phyloP scores from a whole-genome alignment of 2,113 vertebrate genomes.

The Poeciliopsis occidentalis region DNA sequence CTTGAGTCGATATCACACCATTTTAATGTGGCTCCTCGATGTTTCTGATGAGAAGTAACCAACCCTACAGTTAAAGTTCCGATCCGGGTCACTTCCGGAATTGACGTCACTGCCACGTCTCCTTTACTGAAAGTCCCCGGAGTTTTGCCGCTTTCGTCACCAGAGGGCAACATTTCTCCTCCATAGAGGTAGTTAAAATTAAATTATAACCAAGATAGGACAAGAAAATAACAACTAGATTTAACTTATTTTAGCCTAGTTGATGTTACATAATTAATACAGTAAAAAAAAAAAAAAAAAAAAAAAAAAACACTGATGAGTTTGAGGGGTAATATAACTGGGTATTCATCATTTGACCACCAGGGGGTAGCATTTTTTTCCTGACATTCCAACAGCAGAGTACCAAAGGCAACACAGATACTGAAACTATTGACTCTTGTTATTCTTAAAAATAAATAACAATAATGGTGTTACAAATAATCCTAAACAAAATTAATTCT shows the following conservation, averaged over 20 bases:
- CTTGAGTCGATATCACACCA: conserved; percentile 36
- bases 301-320: neutral
- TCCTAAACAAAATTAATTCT: too few species aligned
- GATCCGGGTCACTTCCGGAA: conserved; percentile 78
- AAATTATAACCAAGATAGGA: neutral
- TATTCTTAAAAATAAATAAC: too few species aligned
- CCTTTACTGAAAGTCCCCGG: conserved; percentile 37
- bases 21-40: conserved; percentile 40
- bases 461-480: too few species aligned
- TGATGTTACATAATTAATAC: neutral
- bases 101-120: conserved; percentile 83
- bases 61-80: conserved; percentile 73
- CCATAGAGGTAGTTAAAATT: neutral
- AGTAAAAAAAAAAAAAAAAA: neutral
- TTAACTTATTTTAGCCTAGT: neutral
- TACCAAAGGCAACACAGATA: neutral
- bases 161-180: conserved; percentile 38
- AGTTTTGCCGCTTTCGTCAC: neutral
- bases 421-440: neutral
- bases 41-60: conserved; percentile 48
- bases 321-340: neutral
- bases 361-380: neutral
- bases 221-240: neutral
- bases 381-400: neutral
- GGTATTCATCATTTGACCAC: neutral